A percentile compares a stretch with the other conserved stretches of the same genome.
These are phyloP conservation scores for Halcyon senegalensis DNA, from an alignment of 2,113 vertebrate genomes.

Conservation along the genomic window DNA sequence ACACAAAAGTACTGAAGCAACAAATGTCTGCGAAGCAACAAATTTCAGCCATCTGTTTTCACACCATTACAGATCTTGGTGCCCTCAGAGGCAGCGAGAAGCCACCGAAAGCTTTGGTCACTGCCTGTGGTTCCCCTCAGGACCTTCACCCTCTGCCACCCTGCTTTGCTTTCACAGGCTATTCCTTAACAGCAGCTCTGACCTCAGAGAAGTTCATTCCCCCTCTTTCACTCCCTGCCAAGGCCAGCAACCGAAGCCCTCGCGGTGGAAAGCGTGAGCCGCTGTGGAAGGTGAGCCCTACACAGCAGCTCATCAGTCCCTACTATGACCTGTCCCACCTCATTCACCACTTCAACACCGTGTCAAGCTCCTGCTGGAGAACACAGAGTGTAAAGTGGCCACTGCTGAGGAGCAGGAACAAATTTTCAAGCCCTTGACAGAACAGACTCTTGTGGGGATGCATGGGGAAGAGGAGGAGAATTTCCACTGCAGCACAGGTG, in stretches of 20 bases:
- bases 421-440: neutral
- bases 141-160: neutral
- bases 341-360: fast-evolving
- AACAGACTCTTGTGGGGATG: fast-evolving
- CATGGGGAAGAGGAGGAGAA: fast-evolving
- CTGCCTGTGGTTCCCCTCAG: neutral
- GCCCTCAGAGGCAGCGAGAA: neutral
- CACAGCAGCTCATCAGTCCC: neutral
- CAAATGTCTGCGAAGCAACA: neutral
- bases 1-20: neutral
- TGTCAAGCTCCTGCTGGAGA: neutral
- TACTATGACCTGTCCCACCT: neutral
- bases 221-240: neutral
- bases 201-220: neutral
- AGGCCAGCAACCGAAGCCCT: neutral
- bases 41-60: neutral
- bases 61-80: neutral
- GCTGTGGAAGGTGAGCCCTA: neutral
- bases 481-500: neutral
- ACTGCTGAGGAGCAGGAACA: fast-evolving
- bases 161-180: neutral
- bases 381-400: neutral
- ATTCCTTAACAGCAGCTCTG: neutral
- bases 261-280: fast-evolving
- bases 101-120: neutral